Percentiles rank a stretch among this genome's conserved stretches.
phyloP scores from a whole-genome alignment of 2,888 invertebrate genomes.

The Eupithecia centaureata region DNA sequence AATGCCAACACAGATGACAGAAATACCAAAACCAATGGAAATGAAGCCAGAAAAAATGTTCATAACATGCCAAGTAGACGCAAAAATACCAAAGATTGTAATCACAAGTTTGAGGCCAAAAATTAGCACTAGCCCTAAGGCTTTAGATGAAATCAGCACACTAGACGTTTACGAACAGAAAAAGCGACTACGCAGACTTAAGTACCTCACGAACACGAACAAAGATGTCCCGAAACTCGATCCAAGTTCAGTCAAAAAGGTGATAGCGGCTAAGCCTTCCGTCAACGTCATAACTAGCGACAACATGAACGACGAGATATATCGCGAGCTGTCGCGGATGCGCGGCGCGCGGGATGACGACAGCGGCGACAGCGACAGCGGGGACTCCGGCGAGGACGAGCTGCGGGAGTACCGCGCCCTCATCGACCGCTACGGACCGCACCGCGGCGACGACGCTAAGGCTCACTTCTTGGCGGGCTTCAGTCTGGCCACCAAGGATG shows the following conservation, averaged over 20 bases:
- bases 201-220: conserved; percentile 63
- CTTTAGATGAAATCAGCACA: conserved; percentile 68
- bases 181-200: conserved; percentile 73
- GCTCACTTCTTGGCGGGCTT: conserved; percentile 85
- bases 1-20: conserved; percentile 54
- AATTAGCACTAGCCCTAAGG: conserved; percentile 47
- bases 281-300: conserved; percentile 71
- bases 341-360: conserved; percentile 65
- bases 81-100: conserved; percentile 71
- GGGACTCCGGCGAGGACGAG: conserved; percentile 80
- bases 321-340: conserved; percentile 66
- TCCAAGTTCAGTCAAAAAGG: conserved; percentile 50
- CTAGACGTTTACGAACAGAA: conserved; percentile 83
- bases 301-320: conserved; percentile 71
- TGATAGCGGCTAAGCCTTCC: conserved; percentile 20
- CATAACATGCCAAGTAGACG: conserved; percentile 72
- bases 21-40: conserved; percentile 59
- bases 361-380: conserved; percentile 75
- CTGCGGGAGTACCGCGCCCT: conserved; percentile 78
- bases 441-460: conserved; percentile 78
- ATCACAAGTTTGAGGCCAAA: conserved; percentile 69
- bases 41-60: conserved; percentile 67
- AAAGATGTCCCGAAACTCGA: conserved; percentile 55
- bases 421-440: conserved; percentile 73
- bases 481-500: conserved; percentile 84